phyloP scores from a whole-genome alignment of 2,113 vertebrate genomes.

The Gobius niger region DNA sequence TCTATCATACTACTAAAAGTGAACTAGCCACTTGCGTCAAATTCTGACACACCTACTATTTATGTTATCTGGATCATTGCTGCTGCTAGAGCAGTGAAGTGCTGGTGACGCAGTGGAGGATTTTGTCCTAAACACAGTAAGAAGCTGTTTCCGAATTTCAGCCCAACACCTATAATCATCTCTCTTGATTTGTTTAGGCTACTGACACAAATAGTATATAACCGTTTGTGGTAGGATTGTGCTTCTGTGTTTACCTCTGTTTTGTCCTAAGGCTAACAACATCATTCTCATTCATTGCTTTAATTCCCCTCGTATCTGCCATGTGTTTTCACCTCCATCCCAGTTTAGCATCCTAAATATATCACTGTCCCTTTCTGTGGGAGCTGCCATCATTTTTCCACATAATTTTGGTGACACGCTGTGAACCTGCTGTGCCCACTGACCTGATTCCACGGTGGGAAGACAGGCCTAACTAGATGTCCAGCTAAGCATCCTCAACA shows the following conservation, averaged over 20 bases:
- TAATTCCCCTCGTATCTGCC: constrained; percentile 18
- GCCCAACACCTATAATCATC: not conserved
- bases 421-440: constrained; percentile 51
- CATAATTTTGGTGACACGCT: constrained; percentile 46
- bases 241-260: not conserved
- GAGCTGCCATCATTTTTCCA: constrained; percentile 56
- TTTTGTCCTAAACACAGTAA: not conserved
- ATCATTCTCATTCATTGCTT: not conserved
- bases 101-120: too few species aligned
- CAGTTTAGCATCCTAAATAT: constrained; percentile 16
- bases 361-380: constrained; percentile 43
- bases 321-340: constrained; percentile 27
- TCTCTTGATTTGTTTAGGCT: too few species aligned
- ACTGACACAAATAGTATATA: not conserved
- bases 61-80: constrained; percentile 29
- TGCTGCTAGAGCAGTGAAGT: constrained; percentile 36
- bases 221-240: not conserved
- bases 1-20: constrained; percentile 4
- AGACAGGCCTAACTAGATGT: constrained; percentile 32
- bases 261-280: not conserved
- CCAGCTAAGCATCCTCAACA: constrained; percentile 1
- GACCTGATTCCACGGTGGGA: constrained; percentile 56
- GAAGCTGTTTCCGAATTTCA: not conserved
- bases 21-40: constrained; percentile 16
- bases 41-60: constrained; percentile 39